Base-by-base conservation (phyloP, 1,140 invertebrate species). In the Mizuhopecten yessoensis region DNA sequence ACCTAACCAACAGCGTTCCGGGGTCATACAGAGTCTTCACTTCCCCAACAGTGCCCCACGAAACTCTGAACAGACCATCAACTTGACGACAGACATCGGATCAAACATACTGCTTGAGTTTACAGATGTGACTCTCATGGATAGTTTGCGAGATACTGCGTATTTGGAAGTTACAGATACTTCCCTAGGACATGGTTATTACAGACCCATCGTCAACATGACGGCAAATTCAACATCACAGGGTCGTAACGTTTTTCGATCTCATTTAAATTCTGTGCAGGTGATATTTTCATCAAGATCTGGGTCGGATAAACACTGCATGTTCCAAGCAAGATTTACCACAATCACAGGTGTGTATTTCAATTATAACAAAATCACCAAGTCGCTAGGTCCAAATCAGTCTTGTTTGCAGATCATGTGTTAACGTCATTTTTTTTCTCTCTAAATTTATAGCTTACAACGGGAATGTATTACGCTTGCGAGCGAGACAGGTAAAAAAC, bases 1-100 rank as follows among this genome's bases (percentile, higher is more conserved):
- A 75, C n/a, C 45, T 33, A 86, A 89, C 20, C 57, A 2, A 7
- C 9, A 75, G n/a, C 29, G 17, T 33, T 36, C 3, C 33, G 75
- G 36, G 39, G 36, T 20, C 0, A 42, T 89, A 29, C n/a, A 42
- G 29, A 90, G 87, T 39, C 87, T 45, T 15, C 87, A 90, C n/a
- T 90, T 49, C 86, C 90, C 90, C 0, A 87, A 88, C 10, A 33
- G 0, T 36, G 45, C 90, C 39, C 87, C 90, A 29, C 0, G 23
- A 5, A 90, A 90, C 17, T 34, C 10, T 10, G 0, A 49, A 5
- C 90, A 90, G 17, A 86, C 33, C 5, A 86, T 45, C 42, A 0
- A 39, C 0, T 34, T 90, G 17, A 17, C 33, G 1, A 75, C 90
- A 36, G 45, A 87, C 11, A 36, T 88, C 33, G 90, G 90, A 0